Conservation (phyloP, 1,140 invertebrate genomes). For the Magallana ariakensis region DNA sequence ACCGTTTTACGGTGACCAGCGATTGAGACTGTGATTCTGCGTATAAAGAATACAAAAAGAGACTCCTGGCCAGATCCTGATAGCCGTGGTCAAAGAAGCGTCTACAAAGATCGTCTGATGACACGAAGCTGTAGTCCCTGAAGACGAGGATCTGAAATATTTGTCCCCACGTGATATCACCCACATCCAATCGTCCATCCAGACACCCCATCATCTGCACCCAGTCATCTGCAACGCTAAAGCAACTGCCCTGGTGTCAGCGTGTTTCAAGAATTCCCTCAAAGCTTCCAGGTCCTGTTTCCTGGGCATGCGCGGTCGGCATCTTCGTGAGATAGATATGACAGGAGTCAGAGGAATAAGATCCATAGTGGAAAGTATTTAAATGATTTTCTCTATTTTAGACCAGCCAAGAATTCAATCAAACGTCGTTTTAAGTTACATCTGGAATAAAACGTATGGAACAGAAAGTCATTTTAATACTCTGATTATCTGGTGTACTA, state of each 20-base stretch:
- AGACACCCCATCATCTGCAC: background rate
- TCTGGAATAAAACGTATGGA: no score
- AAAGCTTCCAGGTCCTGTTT: constrained; percentile 6
- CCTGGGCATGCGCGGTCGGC: background rate
- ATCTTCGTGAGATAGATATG: background rate
- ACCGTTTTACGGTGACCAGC: constrained; percentile 4
- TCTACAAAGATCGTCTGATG: background rate
- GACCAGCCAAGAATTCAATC: no score
- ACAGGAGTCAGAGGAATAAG: background rate
- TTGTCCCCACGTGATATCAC: background rate
- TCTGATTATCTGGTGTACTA: no score
- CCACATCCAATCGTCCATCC: background rate
- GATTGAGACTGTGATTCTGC: background rate
- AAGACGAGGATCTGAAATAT: background rate
- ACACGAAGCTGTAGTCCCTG: background rate
- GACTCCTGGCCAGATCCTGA: background rate
- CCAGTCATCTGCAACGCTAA: background rate
- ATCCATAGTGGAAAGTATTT: background rate
- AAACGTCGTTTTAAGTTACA: no score
- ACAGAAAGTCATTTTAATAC: no score
- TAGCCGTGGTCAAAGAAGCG: background rate
- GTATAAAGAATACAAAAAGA: background rate
- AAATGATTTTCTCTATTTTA: no score
- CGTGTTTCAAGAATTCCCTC: background rate
- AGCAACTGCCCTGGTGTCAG: background rate